These are phyloP conservation scores for Tetropium fuscum DNA, from an alignment of 2,888 invertebrate species.

Conservation along the genomic window DNA sequence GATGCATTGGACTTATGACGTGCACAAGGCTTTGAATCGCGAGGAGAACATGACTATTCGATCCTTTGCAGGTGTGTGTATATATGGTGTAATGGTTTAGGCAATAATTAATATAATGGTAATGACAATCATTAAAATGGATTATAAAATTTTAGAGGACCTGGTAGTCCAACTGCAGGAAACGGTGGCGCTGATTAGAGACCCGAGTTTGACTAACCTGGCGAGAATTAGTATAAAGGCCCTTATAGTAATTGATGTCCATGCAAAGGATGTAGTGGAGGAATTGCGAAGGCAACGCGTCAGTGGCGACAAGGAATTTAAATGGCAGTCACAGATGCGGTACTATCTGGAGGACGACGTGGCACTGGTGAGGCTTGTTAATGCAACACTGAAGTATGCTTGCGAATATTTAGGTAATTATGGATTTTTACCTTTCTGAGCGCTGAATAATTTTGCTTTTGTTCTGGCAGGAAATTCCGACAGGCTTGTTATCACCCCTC, in stretches of 20 bases:
- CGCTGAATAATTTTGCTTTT: neutral
- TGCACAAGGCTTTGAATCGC: slow-evolving; percentile 76
- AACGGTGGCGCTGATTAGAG: slow-evolving; percentile 79
- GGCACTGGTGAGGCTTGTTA: slow-evolving; percentile 79
- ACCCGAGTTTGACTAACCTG: slow-evolving; percentile 78
- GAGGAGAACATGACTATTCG: slow-evolving; percentile 67
- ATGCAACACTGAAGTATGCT: slow-evolving; percentile 82
- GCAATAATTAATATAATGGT: too few species aligned
- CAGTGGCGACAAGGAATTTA: slow-evolving; percentile 80
- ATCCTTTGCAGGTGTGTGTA: slow-evolving; percentile 68
- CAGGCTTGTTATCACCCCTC: slow-evolving; percentile 80
- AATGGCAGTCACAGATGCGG: slow-evolving; percentile 83
- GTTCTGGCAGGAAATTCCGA: slow-evolving; percentile 72
- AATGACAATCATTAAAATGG: too few species aligned
- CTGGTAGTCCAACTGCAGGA: slow-evolving; percentile 73
- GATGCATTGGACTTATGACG: slow-evolving; percentile 86
- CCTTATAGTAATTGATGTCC: slow-evolving; percentile 87
- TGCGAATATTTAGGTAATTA: slow-evolving; percentile 81
- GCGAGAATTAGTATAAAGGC: slow-evolving; percentile 84
- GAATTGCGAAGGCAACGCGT: slow-evolving; percentile 75
- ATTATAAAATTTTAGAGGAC: slow-evolving; percentile 10
- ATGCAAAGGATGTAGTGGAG: slow-evolving; percentile 84
- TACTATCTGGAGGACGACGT: slow-evolving; percentile 81
- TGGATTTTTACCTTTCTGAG: neutral
- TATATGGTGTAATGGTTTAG: too few species aligned